A percentile compares a stretch with the other conserved stretches of the same genome.
phyloP scores from a whole-genome alignment of 1,140 invertebrate genomes.

The Lycorma delicatula region DNA sequence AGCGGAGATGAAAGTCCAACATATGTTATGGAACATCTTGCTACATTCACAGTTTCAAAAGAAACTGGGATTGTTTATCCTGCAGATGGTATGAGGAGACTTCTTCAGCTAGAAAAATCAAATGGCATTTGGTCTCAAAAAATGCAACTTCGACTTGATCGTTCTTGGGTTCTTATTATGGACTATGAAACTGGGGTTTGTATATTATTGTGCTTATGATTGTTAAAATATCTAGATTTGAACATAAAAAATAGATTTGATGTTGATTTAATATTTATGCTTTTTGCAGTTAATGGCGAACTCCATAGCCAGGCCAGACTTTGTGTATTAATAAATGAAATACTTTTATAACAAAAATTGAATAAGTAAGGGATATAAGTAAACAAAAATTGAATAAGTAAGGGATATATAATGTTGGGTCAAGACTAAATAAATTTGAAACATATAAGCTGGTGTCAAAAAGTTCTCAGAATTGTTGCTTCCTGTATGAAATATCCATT shows the following conservation, averaged over 20 bases:
- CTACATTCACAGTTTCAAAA: constrained; percentile 90
- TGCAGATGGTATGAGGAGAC: constrained; percentile 88
- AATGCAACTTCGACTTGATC: constrained; percentile 85
- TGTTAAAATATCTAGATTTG: background rate
- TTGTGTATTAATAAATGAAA: no score
- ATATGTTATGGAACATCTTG: constrained; percentile 92
- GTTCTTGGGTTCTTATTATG: constrained; percentile 83
- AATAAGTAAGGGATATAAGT: no score
- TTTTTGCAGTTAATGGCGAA: no score
- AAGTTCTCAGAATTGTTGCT: no score
- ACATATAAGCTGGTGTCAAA: no score
- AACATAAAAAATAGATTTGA: background rate
- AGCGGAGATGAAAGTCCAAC: constrained; percentile 54
- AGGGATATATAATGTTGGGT: no score
- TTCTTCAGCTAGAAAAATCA: constrained; percentile 93
- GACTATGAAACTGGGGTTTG: constrained; percentile 93
- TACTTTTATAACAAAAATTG: no score
- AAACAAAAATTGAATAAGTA: no score
- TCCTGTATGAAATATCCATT: no score
- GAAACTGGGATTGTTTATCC: constrained; percentile 80
- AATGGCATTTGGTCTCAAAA: constrained; percentile 99
- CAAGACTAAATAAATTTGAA: no score
- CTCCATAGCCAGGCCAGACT: no score
- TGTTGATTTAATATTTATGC: background rate
- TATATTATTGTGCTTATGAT: constrained; percentile 20